phyloP scores from a whole-genome alignment of 2,113 vertebrate species.

The Podiceps cristatus region DNA sequence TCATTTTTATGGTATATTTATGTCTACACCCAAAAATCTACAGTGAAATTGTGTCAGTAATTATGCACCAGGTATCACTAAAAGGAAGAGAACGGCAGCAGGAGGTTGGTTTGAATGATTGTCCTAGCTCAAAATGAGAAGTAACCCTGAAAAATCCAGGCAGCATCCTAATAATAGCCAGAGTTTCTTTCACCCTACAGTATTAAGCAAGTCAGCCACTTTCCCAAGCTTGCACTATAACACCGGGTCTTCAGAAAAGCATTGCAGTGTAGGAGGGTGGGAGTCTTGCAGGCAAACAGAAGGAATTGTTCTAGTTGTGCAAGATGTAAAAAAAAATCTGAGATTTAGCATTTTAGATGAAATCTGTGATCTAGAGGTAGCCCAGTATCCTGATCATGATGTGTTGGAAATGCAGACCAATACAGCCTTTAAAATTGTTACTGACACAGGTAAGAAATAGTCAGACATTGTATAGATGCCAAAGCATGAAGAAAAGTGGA shows the following conservation, averaged over 20 bases:
- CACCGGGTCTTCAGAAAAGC: background rate
- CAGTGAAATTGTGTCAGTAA: background rate
- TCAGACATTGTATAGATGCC: background rate
- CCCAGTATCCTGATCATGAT: background rate
- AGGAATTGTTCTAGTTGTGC: background rate
- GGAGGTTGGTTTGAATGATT: background rate
- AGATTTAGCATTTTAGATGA: background rate
- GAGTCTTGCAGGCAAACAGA: background rate
- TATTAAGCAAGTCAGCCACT: background rate
- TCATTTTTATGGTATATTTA: background rate
- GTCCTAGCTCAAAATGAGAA: background rate
- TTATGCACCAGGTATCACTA: background rate
- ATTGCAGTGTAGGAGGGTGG: background rate
- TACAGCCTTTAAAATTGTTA: background rate
- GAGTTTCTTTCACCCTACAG: background rate
- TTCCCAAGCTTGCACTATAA: background rate
- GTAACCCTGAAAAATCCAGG: background rate
- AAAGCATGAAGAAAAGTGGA: background rate
- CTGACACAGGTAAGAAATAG: background rate
- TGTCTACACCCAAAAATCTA: background rate
- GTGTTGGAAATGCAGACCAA: background rate
- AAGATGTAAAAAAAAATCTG: background rate
- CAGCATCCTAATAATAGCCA: background rate
- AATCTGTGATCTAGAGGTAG: background rate
- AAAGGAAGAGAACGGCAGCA: background rate